These are phyloP conservation scores for Campylomormyrus numenius DNA, from an alignment of 2,113 vertebrate genomes.

Conservation along the genomic window DNA sequence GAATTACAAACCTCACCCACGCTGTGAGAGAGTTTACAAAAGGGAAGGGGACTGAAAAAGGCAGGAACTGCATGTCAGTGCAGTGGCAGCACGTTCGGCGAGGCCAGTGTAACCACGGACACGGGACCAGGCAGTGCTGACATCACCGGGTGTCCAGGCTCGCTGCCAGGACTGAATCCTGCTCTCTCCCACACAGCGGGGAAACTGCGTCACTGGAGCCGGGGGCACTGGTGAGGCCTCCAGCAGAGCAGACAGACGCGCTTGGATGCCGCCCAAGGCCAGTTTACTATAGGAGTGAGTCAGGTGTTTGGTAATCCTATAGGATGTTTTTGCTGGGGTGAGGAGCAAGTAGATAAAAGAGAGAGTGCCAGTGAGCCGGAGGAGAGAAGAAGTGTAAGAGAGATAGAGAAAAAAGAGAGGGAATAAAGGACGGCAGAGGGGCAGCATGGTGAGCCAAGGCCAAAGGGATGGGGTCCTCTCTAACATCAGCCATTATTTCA, in stretches of 20 bases:
- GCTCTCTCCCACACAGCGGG: not conserved
- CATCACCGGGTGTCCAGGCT: not conserved
- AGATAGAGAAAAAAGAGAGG: not conserved
- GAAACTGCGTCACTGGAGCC: not conserved
- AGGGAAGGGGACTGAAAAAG: not conserved
- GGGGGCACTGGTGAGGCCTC: not conserved
- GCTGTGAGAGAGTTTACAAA: not conserved
- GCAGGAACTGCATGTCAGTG: not conserved
- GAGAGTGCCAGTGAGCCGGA: not conserved
- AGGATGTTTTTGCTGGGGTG: not conserved
- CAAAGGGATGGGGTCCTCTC: not conserved
- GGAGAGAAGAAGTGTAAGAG: not conserved
- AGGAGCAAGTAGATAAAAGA: not conserved
- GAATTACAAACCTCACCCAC: not conserved
- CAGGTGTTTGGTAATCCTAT: not conserved
- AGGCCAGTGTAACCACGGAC: not conserved
- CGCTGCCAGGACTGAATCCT: not conserved
- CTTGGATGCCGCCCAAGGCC: not conserved
- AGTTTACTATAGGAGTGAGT: not conserved
- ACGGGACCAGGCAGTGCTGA: not conserved
- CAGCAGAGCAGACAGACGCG: not conserved
- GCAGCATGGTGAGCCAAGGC: not conserved
- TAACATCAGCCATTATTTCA: not conserved
- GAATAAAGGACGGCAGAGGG: not conserved
- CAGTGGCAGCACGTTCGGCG: not conserved